Conservation (phyloP, 2,888 invertebrate species). For the Norana najaformis region DNA sequence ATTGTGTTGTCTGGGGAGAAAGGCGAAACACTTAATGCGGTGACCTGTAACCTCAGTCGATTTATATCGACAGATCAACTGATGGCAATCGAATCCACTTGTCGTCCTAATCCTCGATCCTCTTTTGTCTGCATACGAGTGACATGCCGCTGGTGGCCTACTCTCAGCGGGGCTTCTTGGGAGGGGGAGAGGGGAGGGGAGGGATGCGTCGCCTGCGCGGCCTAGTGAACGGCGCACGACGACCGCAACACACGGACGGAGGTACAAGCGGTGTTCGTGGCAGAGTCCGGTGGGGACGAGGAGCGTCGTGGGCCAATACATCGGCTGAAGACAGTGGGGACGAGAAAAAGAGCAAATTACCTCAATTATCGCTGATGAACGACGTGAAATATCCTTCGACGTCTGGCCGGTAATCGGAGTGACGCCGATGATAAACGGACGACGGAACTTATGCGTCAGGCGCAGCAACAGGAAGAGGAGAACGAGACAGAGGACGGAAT, state of each 20-base stretch:
- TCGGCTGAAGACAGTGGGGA: not conserved
- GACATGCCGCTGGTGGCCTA: not conserved
- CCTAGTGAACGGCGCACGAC: not conserved
- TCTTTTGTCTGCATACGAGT: not conserved
- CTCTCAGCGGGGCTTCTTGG: not conserved
- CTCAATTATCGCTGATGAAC: slow-evolving; percentile 13
- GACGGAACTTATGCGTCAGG: not conserved
- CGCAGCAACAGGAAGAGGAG: not conserved
- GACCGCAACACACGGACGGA: slow-evolving; percentile 13
- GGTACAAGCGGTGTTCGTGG: too few species aligned
- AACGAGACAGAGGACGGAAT: not conserved
- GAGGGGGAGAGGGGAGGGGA: too few species aligned
- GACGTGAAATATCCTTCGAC: slow-evolving; percentile 13
- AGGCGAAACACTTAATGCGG: not conserved
- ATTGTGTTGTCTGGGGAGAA: not conserved
- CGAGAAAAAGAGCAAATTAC: slow-evolving; percentile 6
- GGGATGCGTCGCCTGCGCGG: not conserved
- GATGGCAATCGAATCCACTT: not conserved
- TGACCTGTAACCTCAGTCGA: not conserved
- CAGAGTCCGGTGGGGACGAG: not conserved
- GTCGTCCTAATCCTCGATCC: not conserved
- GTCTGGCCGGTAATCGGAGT: slow-evolving; percentile 7
- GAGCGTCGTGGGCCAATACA: not conserved
- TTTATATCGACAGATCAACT: not conserved
- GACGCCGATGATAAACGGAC: not conserved